Evolutionary conservation across 2,888 invertebrate genomes (phyloP), one percentile per base, ranked within the genome.

Genomic region (Coremacera marginata): DNA sequence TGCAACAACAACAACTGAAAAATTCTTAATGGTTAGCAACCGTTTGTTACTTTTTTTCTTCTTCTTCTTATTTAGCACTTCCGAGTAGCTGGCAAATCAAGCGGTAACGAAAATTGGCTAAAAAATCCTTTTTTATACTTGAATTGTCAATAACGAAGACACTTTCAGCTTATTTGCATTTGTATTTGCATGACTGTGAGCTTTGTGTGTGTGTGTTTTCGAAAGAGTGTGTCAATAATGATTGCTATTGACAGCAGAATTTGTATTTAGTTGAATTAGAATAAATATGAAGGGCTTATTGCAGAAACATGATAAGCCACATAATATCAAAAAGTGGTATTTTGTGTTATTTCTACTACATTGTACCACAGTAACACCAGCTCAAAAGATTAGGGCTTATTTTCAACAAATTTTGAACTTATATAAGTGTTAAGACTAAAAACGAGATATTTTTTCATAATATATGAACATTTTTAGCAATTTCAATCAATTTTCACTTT

Each of bases 231-330:
- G 52, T 52, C 37, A 72, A 31, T 67, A 78, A 80, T 86, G 85
- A 86, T 85, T 86, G 86, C 85, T 83, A 83, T 70, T 86, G 87
- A 86, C 86, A 87, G 78, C 57, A 70, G 60, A 70, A 71, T 77
- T 79, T 71, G 27, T 8, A 51, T 7, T 55, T 19, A 19, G 19
- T 22, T 9, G 84, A 72, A 57, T 44, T 11, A 44, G 44, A 11
- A 44, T 44, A 7, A n/a, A n/a, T n/a, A n/a, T n/a, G n/a, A n/a
- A n/a, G n/a, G n/a, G 8, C 5, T 1, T 37, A 37, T 31, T 31
- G 31, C 31, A 31, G 31, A 31, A n/a, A n/a, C n/a, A n/a, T n/a
- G n/a, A n/a, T n/a, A n/a, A 31, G 31, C 31, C 31, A 31, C 31
- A 31, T 31, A n/a, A n/a, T n/a, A n/a, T n/a, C n/a, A n/a, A n/a